Base-by-base conservation (phyloP, 2,797 vertebrate genomes). In the Arrhamphus sclerolepis region DNA sequence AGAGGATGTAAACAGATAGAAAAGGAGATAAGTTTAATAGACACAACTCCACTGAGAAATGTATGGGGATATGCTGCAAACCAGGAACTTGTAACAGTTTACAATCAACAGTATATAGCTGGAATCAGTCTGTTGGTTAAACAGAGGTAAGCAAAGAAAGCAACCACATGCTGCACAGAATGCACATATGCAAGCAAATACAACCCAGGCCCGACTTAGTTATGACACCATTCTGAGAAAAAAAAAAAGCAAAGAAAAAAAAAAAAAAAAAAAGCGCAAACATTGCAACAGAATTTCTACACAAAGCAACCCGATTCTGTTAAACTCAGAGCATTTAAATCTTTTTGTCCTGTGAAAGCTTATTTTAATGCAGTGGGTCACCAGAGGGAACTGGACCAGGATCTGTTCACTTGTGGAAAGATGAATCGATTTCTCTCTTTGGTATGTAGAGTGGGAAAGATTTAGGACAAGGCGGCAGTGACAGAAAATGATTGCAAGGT, bases 361-460 rank as follows among this genome's bases (percentile, higher is more conserved):
- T 48, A 63, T 66, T 67, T 71, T 70, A 69, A 77, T 19, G 26
- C 20, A 47, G 41, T 17, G 62, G 26, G 47, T 70, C 71, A 78
- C 59, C 62, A 69, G 72, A 63, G 56, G 78, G 68, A 69, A 47
- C 38, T 63, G 61, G 66, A 74, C 21, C 31, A 52, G 63, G 49
- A 77, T 52, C 62, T 73, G 53, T 28, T 22, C 56, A 61, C 48
- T 38, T 60, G 62, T 46, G 29, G 50, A 2, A 8, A 83, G 67
- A 81, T 78, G 53, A 80, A 87, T 66, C 74, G 70, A 82, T 80
- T 82, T 81, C 52, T 46, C 46, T 62, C 64, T 78, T 54, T 75
- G 66, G 69, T 83, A 84, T 73, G 77, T 52, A 28, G 62, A 79
- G 38, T 6, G 19, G 48, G 44, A 53, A 54, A 40, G 52, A 57